Conservation (phyloP, 2,888 invertebrate species). For the Drosophila nr. medialis region DNA sequence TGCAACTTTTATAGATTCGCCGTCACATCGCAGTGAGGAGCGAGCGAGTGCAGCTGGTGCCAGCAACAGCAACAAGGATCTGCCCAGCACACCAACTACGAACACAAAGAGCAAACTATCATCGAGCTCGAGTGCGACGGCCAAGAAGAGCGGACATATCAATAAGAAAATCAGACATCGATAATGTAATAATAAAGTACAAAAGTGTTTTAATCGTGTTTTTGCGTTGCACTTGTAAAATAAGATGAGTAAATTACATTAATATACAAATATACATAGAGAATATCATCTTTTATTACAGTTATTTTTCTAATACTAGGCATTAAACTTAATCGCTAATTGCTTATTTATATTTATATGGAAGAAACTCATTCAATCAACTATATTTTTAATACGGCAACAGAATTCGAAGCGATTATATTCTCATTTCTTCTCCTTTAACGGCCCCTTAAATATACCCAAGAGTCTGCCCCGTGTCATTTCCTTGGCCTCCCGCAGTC, state of each 20-base stretch:
- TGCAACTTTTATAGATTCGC: conserved; percentile 53
- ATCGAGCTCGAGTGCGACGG: conserved; percentile 83
- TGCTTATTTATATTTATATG: conserved; percentile 16
- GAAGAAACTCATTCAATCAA: conserved; percentile 5
- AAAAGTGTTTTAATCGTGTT: conserved; percentile 23
- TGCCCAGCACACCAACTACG: conserved; percentile 76
- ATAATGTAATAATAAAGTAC: conserved; percentile 84
- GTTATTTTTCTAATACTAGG: conserved; percentile 16
- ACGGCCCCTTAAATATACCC: conserved; percentile 89
- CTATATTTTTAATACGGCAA: conserved; percentile 33
- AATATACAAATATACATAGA: conserved; percentile 9
- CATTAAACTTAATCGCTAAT: conserved; percentile 23
- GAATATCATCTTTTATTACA: conserved; percentile 28
- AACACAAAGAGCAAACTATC: conserved; percentile 87
- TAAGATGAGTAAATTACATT: conserved; percentile 19
- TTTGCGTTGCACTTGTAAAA: conserved; percentile 31
- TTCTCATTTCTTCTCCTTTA: conserved; percentile 29
- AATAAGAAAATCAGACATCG: conserved; percentile 94
- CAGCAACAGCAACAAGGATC: conserved; percentile 75
- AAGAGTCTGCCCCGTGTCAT: conserved; percentile 98
- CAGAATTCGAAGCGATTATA: not conserved
- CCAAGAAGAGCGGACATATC: conserved; percentile 89
- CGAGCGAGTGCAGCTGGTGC: conserved; percentile 35
- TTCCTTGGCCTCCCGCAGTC: conserved; percentile 97
- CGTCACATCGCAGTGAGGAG: conserved; percentile 76